Evolutionary conservation across 2,113 vertebrate genomes (phyloP).

Genomic region (Nymphicus hollandicus): DNA sequence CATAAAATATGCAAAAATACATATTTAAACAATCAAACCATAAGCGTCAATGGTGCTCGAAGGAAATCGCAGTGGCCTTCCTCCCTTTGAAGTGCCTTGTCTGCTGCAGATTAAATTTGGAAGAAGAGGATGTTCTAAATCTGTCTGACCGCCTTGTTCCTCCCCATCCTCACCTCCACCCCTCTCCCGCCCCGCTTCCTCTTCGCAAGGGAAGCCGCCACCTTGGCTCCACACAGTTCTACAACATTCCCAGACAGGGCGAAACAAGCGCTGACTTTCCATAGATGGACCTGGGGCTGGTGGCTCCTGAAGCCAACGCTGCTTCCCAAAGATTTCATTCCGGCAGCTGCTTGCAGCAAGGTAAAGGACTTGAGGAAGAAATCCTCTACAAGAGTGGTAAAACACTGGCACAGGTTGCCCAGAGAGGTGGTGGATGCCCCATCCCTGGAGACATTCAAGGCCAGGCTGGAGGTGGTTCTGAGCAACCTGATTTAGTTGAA

Average conservation of each 20-base stretch:
- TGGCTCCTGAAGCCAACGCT: background rate
- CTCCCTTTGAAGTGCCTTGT: conserved; percentile 50
- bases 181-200: conserved; percentile 73
- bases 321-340: background rate
- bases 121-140: conserved; percentile 75
- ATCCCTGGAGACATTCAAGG: background rate
- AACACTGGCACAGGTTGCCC: background rate
- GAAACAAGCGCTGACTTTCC: background rate
- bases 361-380: background rate
- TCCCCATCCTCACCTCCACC: background rate
- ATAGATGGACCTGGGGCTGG: background rate
- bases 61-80: conserved; percentile 31
- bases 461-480: background rate
- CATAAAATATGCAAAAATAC: conserved; percentile 20
- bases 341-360: background rate
- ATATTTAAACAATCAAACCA: conserved; percentile 26
- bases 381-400: background rate
- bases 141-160: background rate
- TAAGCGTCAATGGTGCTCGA: background rate
- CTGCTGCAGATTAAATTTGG: conserved; percentile 61
- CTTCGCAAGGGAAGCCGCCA: conserved; percentile 79
- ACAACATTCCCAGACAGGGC: background rate
- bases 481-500: background rate
- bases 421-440: background rate
- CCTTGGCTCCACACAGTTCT: conserved; percentile 65